Percentiles rank a stretch among this genome's conserved stretches.
These are phyloP conservation scores for Herminia tarsipennalis DNA, from an alignment of 2,888 invertebrate species.

Conservation along the genomic window DNA sequence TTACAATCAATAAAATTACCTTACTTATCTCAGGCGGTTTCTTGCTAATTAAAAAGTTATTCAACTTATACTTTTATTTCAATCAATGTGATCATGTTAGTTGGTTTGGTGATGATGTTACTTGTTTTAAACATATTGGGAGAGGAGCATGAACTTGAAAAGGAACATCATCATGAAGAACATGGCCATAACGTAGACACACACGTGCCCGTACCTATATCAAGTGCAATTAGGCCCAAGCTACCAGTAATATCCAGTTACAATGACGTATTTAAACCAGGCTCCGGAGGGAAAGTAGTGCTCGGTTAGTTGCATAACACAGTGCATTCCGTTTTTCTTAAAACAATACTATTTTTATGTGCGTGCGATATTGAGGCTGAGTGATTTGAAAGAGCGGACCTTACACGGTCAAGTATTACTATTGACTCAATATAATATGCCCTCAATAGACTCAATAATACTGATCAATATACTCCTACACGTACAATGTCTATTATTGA, in stretches of 20 bases:
- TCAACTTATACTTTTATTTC: conserved; percentile 13
- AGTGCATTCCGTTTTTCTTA: background rate
- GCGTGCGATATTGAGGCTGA: too few species aligned
- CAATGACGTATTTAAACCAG: conserved; percentile 53
- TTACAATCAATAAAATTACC: conserved; percentile 21
- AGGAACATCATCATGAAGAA: background rate
- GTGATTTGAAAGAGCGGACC: too few species aligned
- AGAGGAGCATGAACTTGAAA: too few species aligned
- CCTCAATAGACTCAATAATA: too few species aligned
- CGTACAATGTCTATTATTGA: background rate
- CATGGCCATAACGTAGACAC: too few species aligned
- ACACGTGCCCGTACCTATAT: too few species aligned
- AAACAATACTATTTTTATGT: background rate
- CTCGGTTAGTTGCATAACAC: conserved; percentile 47
- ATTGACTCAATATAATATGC: background rate
- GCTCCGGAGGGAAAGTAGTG: conserved; percentile 37
- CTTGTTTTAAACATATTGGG: conserved; percentile 10
- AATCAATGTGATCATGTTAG: conserved; percentile 11
- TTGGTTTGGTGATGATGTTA: conserved; percentile 17
- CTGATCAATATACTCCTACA: too few species aligned
- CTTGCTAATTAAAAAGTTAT: conserved; percentile 38
- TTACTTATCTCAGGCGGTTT: conserved; percentile 24
- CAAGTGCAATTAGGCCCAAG: too few species aligned
- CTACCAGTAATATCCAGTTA: too few species aligned
- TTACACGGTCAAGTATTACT: too few species aligned